Evolutionary conservation across 2,888 invertebrate species (phyloP), one percentile per base, ranked within the genome.

Genomic region (Acrobeloides nanus): DNA sequence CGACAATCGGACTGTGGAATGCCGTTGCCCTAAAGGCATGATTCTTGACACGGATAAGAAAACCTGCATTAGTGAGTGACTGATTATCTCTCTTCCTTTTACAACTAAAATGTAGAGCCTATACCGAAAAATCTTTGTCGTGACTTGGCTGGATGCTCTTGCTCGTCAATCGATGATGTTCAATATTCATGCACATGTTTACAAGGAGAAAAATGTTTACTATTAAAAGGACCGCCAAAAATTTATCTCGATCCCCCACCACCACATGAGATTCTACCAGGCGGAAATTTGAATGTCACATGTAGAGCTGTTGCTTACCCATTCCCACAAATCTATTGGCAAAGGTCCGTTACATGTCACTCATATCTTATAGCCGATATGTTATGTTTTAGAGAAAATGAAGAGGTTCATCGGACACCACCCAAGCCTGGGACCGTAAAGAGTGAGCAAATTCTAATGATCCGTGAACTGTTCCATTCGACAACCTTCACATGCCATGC

Each of bases 271-370:
- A 62, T 68, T 8, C 57, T 64, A 17, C 71, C 71, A 2, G 71
- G 71, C 31, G 71, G 71, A 24, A 67, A 61, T 32, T 58, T 71
- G 43, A 71, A 71, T 40, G 66, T 71, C 38, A 68, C 70, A 17
- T 71, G 71, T 51, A 54, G 66, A 1, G 63, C 66, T 15, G 71
- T 68, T 7, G 64, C 64, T 4, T 72, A 62, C 50, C 71, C 71
- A 6, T 71, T 71, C 43, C 72, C 71, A 3, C 60, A 69, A 31
- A 68, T 68, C 38, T 57, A 58, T 26, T 71, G 71, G 71, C 58
- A 61, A 40, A 55, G 63, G 65, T 64, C 18, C 15, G 17, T 3
- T 43, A 12, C 17, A 54, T 34, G 43, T 46, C 34, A 4, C 18
- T 23, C n/a, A 3, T 1, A 10, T n/a, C n/a, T n/a, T n/a, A n/a